Conservation (phyloP, 2,113 vertebrate genomes). For the Cyanocitta stelleri region DNA sequence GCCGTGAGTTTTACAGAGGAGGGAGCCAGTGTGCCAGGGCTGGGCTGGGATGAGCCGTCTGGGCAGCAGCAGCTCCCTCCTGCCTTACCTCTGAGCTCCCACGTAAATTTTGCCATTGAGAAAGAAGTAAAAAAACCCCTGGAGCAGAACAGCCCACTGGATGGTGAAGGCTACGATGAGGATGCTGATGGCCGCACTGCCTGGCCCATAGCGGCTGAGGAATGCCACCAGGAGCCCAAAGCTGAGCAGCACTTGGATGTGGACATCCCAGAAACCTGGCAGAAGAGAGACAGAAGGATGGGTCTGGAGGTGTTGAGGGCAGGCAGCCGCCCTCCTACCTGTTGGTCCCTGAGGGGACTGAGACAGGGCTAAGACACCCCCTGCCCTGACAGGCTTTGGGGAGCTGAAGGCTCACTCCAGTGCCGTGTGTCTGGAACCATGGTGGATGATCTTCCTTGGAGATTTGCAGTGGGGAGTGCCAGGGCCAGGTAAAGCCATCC, state of each 20-base stretch:
- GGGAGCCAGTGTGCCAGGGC: neutral
- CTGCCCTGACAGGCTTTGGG: neutral
- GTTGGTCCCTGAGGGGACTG: accelerated
- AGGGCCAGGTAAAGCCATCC: neutral
- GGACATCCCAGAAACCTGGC: conserved; percentile 85
- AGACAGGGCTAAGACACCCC: neutral
- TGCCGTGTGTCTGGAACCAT: accelerated
- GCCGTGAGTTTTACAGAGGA: neutral
- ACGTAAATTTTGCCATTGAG: conserved; percentile 76
- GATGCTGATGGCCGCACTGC: conserved; percentile 84
- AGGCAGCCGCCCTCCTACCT: neutral
- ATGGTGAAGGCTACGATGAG: conserved; percentile 80
- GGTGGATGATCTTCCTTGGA: neutral
- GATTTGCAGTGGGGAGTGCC: neutral
- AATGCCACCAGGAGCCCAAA: conserved; percentile 92
- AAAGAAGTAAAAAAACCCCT: conserved; percentile 81
- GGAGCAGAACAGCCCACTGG: conserved; percentile 89
- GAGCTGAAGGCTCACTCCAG: neutral
- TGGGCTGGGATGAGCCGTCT: accelerated
- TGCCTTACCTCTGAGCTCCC: conserved; percentile 80
- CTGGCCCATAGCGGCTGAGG: conserved; percentile 81
- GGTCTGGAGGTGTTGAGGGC: neutral
- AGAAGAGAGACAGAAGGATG: neutral
- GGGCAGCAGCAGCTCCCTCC: neutral
- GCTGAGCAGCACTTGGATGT: conserved; percentile 86